phyloP scores from a whole-genome alignment of 2,113 vertebrate genomes.

The Phalacrocorax pelagicus region DNA sequence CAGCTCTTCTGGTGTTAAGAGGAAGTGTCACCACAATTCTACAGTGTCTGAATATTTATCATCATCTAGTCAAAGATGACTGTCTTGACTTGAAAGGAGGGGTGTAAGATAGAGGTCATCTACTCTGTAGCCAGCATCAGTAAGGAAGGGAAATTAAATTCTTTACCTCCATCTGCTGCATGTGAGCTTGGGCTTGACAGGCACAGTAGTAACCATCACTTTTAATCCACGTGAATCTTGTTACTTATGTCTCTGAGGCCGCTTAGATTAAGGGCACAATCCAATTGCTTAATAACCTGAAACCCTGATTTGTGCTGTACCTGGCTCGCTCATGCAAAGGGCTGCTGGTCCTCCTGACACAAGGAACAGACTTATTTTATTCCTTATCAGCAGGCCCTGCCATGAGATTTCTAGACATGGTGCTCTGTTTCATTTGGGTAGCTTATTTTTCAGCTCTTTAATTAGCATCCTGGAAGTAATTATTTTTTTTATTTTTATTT shows the following conservation, averaged over 20 bases:
- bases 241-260: constrained; percentile 18
- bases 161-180: background rate
- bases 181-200: background rate
- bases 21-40: background rate
- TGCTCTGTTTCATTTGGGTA: background rate
- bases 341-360: background rate
- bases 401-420: background rate
- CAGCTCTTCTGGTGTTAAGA: constrained; percentile 11
- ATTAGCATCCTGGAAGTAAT: background rate
- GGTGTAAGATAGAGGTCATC: background rate
- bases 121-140: background rate
- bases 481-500: background rate
- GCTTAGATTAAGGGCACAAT: constrained; percentile 38
- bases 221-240: constrained; percentile 49
- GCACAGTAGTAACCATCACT: background rate
- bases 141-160: constrained; percentile 8
- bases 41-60: background rate
- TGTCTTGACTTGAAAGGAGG: constrained; percentile 3
- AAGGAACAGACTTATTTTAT: background rate
- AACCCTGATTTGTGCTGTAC: background rate
- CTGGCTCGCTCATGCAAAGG: background rate
- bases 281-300: background rate
- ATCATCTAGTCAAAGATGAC: background rate
- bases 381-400: background rate
- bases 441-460: background rate